Base-by-base conservation (phyloP, 2,888 invertebrate genomes). In the Tenthredo livida region DNA sequence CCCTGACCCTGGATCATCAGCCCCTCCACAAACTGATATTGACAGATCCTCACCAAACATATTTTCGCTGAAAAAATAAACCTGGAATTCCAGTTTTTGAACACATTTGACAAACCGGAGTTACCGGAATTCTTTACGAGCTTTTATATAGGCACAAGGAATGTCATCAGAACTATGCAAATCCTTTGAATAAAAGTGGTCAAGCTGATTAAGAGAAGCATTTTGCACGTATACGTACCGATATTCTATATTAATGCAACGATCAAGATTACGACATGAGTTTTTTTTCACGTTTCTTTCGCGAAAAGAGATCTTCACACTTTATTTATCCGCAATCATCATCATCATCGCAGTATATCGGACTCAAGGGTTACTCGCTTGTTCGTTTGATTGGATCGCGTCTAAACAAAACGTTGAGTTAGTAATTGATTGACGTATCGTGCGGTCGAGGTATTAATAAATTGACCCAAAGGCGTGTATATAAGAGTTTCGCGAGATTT, bases 401-500 rank as follows among this genome's bases (percentile, higher is more conserved):
- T 80, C 61, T 61, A 40, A 80, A 80, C 80, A 80, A 40, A 58
- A 61, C 80, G 37, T 80, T 40, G 58, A 80, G 80, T 37, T 37
- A n/a, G 37, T 80, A 40, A 80, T 80, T 80, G 58, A 61, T 80
- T 58, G 54, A 78, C 78, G 75, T 29, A 54, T 50, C 78, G 78
- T 78, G 58, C 78, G 10, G 33, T n/a, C 33, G 54, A 54, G 54
- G 50, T 54, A 78, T 54, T 33, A 58, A 78, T 78, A 54, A 78
- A 78, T 78, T 78, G 15, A 1, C 9, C 54, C 21, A 50, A 61
- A 25, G 61, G 37, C 33, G 21, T 15, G 37, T 17, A 73, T 67
- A 17, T 29, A 33, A 5, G 37, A 80, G 15, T 40, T 40, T 37
- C 33, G 12, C 58, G 40, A 80, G n/a, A 40, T 80, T 61, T 80